A percentile compares a stretch with the other conserved stretches of the same genome.
These are phyloP conservation scores for Serripes groenlandicus DNA, from an alignment of 2,888 invertebrate genomes.

Conservation along the genomic window DNA sequence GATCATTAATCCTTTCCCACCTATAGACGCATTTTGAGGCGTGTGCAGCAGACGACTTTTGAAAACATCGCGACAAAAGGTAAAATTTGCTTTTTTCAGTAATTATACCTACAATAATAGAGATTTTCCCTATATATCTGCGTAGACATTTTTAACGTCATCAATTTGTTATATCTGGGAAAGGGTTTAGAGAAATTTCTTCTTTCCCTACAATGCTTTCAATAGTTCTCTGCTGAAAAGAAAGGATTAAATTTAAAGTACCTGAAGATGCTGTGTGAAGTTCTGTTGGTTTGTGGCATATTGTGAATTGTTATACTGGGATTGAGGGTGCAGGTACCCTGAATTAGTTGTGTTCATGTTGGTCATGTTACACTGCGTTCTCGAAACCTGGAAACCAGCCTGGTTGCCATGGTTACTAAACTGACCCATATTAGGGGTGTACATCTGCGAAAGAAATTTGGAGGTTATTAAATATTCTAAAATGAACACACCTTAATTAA, in stretches of 20 bases:
- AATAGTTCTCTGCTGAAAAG: neutral
- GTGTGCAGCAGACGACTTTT: too few relatives aligned
- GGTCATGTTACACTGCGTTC: slow-evolving; percentile 21
- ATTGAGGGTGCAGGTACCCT: slow-evolving; percentile 44
- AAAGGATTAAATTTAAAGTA: neutral
- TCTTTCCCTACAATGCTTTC: neutral
- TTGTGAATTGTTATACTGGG: slow-evolving; percentile 36
- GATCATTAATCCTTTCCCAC: too few relatives aligned
- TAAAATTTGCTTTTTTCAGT: too few relatives aligned
- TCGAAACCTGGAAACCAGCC: slow-evolving; percentile 5
- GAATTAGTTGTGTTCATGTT: slow-evolving; percentile 25
- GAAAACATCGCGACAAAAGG: too few relatives aligned
- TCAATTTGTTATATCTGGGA: too few relatives aligned
- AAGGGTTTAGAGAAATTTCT: too few relatives aligned
- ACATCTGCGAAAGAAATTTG: slow-evolving; percentile 40
- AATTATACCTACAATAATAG: too few relatives aligned
- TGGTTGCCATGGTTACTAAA: slow-evolving; percentile 31
- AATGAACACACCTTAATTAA: too few relatives aligned
- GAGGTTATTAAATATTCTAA: too few relatives aligned
- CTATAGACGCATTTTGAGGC: too few relatives aligned
- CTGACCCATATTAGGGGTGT: slow-evolving; percentile 44
- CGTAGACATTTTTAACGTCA: too few relatives aligned
- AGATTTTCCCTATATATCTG: too few relatives aligned
- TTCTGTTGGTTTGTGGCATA: slow-evolving; percentile 5
- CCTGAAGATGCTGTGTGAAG: slow-evolving; percentile 25